Percentiles rank a stretch among this genome's conserved stretches.
These are phyloP conservation scores for Eulithis testata DNA, from an alignment of 2,888 invertebrate genomes.

Conservation along the genomic window DNA sequence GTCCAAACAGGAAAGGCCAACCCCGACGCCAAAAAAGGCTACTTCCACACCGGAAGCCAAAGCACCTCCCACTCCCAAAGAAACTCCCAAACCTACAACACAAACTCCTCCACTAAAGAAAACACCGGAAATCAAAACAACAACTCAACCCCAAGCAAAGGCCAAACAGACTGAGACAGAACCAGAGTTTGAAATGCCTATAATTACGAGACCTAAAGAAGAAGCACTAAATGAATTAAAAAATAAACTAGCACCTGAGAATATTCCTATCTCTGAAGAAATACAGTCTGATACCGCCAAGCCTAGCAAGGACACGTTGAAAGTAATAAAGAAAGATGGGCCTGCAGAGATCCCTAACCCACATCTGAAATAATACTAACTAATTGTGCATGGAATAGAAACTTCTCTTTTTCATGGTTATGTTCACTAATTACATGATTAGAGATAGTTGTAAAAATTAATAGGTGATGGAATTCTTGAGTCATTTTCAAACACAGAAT, in stretches of 20 bases:
- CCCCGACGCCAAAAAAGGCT: conserved; percentile 33
- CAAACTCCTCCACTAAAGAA: conserved; percentile 34
- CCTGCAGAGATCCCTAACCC: conserved; percentile 77
- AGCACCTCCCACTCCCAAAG: conserved; percentile 27
- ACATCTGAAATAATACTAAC: conserved; percentile 49
- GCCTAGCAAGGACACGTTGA: conserved; percentile 81
- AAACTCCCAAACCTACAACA: conserved; percentile 27
- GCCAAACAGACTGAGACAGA: conserved; percentile 37
- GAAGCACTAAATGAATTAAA: conserved; percentile 27
- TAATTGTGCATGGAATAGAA: conserved; percentile 18
- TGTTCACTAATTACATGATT: conserved; percentile 34
- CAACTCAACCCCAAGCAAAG: conserved; percentile 34
- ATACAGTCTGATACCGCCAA: conserved; percentile 82
- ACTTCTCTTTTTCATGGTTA: conserved; percentile 29
- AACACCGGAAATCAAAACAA: conserved; percentile 34
- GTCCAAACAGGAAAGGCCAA: conserved; percentile 23
- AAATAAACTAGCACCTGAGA: conserved; percentile 50
- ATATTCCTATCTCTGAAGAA: conserved; percentile 82
- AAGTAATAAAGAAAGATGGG: conserved; percentile 85
- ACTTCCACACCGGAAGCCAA: conserved; percentile 38
- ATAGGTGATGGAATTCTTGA: conserved; percentile 36
- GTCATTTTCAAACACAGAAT: conserved; percentile 1
- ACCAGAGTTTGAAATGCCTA: conserved; percentile 28
- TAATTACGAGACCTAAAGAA: conserved; percentile 34
- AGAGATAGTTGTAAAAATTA: conserved; percentile 32